Evolutionary conservation across 2,888 invertebrate species (phyloP).

Genomic region (Loripinus fragilis): DNA sequence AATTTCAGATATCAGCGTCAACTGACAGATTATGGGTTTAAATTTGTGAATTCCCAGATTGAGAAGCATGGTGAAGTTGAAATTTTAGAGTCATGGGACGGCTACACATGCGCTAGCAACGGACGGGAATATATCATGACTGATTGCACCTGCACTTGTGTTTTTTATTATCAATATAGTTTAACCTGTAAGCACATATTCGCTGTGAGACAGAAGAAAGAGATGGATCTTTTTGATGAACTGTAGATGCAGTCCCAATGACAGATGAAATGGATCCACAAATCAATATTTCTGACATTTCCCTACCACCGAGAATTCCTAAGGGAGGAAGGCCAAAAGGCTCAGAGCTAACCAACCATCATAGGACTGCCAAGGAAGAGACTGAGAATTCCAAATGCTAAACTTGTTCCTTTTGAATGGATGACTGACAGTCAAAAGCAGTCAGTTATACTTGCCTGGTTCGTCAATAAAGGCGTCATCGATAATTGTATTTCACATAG

Average conservation of each 20-base stretch:
- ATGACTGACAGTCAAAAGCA: neutral
- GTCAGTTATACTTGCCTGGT: constrained; percentile 13
- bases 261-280: no score
- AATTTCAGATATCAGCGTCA: neutral
- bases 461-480: neutral
- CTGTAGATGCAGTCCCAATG: no score
- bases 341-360: no score
- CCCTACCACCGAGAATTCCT: neutral
- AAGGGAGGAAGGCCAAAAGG: no score
- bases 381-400: neutral
- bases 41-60: neutral
- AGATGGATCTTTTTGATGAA: neutral
- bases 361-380: constrained; percentile 17
- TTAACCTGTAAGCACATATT: constrained; percentile 1
- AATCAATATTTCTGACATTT: neutral
- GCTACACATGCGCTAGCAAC: neutral
- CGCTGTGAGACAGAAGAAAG: neutral
- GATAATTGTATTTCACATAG: neutral
- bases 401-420: neutral
- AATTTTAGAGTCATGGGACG: neutral
- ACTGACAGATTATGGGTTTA: neutral
- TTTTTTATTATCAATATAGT: neutral
- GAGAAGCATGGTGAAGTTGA: neutral
- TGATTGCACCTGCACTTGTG: neutral
- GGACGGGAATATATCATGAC: neutral